Conservation (phyloP, 2,797 vertebrate species). For the Pelobates cultripes region DNA sequence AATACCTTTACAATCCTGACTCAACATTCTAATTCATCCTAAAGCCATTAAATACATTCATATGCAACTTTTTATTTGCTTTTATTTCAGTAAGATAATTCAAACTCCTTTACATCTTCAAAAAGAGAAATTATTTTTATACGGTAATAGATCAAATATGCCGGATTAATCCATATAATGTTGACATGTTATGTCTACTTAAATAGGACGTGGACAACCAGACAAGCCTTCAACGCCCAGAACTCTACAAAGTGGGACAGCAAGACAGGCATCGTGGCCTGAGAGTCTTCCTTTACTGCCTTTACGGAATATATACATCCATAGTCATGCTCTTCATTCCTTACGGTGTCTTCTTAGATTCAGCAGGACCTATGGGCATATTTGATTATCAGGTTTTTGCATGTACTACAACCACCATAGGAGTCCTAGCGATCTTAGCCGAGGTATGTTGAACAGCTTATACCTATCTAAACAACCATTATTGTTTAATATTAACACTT, state of each 20-base stretch:
- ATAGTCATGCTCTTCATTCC: conserved; percentile 83
- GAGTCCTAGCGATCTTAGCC: conserved; percentile 69
- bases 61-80: too few species aligned
- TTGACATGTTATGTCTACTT: not conserved
- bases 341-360: conserved; percentile 70
- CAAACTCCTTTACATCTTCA: too few species aligned
- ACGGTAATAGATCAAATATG: too few species aligned
- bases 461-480: too few species aligned
- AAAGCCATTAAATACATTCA: too few species aligned
- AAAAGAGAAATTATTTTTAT: too few species aligned
- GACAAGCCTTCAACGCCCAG: not conserved
- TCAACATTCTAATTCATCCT: too few species aligned
- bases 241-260: conserved; percentile 58
- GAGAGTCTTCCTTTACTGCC: conserved; percentile 66
- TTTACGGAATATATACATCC: conserved; percentile 78
- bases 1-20: too few species aligned
- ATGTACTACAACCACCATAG: conserved; percentile 74
- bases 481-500: too few species aligned
- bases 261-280: conserved; percentile 77
- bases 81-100: too few species aligned
- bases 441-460: conserved; percentile 73
- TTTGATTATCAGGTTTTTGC: conserved; percentile 83
- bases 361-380: conserved; percentile 7
- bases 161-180: not conserved
- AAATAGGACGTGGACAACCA: not conserved